Evolutionary conservation across 2,888 invertebrate species (phyloP), one percentile per base, ranked within the genome.

Genomic region (Euproctis similis): DNA sequence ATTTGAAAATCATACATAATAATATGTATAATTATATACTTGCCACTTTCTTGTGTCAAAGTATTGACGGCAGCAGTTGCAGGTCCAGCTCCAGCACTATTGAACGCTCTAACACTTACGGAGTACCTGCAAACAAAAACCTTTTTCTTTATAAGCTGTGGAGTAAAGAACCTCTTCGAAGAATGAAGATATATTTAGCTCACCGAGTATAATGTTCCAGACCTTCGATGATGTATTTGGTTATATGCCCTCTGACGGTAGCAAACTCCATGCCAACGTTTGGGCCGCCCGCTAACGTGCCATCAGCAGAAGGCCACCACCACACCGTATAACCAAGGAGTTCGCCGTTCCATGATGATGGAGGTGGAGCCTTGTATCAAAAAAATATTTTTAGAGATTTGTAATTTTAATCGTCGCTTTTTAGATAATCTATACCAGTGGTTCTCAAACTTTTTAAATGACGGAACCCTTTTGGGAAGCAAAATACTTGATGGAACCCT

Each of bases 71-170:
- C 89, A 0, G 89, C 82, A 8, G 94, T 93, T 25, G 91, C 88
- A 1, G 95, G 94, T 2, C 96, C 95, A 9, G 91, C 89, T 1
- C 95, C 95, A 20, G 94, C 91, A 39, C 90, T 90, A 65, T 96
- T 96, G 64, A 93, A 92, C 0, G 95, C 95, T 60, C 92, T 88
- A n/a, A 96, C 92, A 31, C 91, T 90, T 18, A 96, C 88, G 45
- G 92, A 90, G 76, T 96, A 96, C 41, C 84, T 84, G 43, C 1
- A 50, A 56, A 42, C 18, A 12, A n/a, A n/a, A n/a, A n/a, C n/a
- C n/a, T n/a, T n/a, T n/a, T n/a, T n/a, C n/a, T n/a, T n/a, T n/a
- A n/a, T n/a, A n/a, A n/a, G n/a, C n/a, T n/a, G n/a, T n/a, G n/a
- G n/a, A n/a, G n/a, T n/a, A n/a, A n/a, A n/a, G n/a, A n/a, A n/a